Evolutionary conservation across 2,888 invertebrate genomes (phyloP).

Genomic region (Hesperia comma): DNA sequence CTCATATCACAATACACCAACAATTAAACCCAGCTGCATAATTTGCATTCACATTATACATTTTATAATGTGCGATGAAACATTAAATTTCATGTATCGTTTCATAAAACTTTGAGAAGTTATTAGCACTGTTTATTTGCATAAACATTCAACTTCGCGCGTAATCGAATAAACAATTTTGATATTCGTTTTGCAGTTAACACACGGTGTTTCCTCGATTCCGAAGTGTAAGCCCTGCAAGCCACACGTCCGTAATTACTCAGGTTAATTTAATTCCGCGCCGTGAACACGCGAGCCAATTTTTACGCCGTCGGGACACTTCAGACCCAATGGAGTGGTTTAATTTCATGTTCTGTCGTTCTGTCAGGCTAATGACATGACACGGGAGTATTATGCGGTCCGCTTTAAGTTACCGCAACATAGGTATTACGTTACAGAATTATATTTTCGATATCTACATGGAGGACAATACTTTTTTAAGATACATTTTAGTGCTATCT

Average conservation of each 20-base stretch:
- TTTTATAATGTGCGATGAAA: no score
- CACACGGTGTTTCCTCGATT: not conserved
- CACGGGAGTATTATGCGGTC: not conserved
- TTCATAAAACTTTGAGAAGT: no score
- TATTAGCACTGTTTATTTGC: not conserved
- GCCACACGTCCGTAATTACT: slow-evolving; percentile 45
- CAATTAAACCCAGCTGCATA: no score
- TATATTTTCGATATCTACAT: no score
- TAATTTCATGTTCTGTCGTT: slow-evolving; percentile 30
- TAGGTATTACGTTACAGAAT: no score
- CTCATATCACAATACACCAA: no score
- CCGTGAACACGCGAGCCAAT: slow-evolving; percentile 48
- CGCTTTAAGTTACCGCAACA: not conserved
- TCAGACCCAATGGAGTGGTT: slow-evolving; percentile 29
- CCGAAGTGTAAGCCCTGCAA: slow-evolving; percentile 36
- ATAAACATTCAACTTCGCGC: not conserved
- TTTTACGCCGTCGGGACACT: slow-evolving; percentile 42
- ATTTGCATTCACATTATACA: no score
- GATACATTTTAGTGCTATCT: no score
- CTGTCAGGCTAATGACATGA: slow-evolving; percentile 10
- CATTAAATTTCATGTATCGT: no score
- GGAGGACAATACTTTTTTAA: no score
- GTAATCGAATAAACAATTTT: not conserved
- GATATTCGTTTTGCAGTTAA: slow-evolving; percentile 1
- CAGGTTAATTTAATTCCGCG: slow-evolving; percentile 56